A percentile compares a stretch with the other conserved stretches of the same genome.
phyloP scores from a whole-genome alignment of 2,888 invertebrate species.

The Biston stratarius region DNA sequence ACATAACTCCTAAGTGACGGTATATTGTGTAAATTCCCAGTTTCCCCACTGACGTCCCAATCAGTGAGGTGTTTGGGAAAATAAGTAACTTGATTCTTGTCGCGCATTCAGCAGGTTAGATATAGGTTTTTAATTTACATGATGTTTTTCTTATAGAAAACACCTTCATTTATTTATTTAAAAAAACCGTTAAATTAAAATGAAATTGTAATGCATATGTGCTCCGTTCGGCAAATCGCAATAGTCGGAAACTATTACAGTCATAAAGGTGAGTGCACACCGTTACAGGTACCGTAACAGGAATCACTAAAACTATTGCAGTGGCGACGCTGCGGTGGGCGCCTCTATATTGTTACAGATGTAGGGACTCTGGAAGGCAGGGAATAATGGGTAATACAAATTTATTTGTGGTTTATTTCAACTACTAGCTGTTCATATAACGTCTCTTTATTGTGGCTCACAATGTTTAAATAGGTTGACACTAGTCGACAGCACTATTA shows the following conservation, averaged over 20 bases:
- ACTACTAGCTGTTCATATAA: slow-evolving; percentile 2
- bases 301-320: slow-evolving; percentile 53
- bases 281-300: slow-evolving; percentile 57
- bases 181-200: too few relatives aligned
- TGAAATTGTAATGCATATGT: too few relatives aligned
- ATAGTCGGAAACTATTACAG: slow-evolving; percentile 1
- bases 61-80: too few relatives aligned
- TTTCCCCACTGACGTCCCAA: too few relatives aligned
- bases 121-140: too few relatives aligned
- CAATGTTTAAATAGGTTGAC: neutral
- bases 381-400: slow-evolving; percentile 5
- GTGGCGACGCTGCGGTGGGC: slow-evolving; percentile 39
- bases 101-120: too few relatives aligned
- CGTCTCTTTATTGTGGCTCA: neutral
- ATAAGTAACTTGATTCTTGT: too few relatives aligned
- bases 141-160: too few relatives aligned
- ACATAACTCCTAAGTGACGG: too few relatives aligned
- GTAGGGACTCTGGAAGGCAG: slow-evolving; percentile 13
- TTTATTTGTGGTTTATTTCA: slow-evolving; percentile 16
- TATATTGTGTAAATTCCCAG: too few relatives aligned
- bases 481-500: neutral
- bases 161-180: too few relatives aligned
- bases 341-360: slow-evolving; percentile 13
- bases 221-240: neutral
- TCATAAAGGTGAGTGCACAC: slow-evolving; percentile 50